Percentiles rank a stretch among this genome's conserved stretches.
These are phyloP conservation scores for Hippoglossus stenolepis DNA, from an alignment of 2,113 vertebrate species.

Conservation along the genomic window DNA sequence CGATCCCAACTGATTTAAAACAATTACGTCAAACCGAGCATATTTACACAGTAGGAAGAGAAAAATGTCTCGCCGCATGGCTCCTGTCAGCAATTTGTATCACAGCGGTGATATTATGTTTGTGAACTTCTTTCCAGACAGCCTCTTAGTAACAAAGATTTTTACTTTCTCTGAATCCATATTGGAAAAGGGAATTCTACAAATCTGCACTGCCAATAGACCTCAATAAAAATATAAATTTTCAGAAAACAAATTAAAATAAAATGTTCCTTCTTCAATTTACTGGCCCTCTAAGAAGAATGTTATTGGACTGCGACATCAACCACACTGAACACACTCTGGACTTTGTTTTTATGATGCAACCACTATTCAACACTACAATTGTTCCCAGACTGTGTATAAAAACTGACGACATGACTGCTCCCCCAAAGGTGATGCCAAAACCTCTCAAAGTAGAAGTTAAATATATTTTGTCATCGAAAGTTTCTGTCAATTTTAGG, in stretches of 20 bases:
- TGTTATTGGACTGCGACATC: not conserved
- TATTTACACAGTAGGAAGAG: constrained; percentile 8
- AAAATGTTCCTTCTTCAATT: too few relatives aligned
- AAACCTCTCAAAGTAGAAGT: constrained; percentile 6
- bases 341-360: constrained; percentile 12
- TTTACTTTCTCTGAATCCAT: not conserved
- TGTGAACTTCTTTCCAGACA: not conserved
- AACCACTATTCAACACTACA: constrained; percentile 10
- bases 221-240: not conserved
- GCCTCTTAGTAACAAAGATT: not conserved
- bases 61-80: constrained; percentile 1
- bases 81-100: constrained; percentile 9
- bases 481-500: too few relatives aligned
- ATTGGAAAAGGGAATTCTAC: not conserved
- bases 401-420: not conserved
- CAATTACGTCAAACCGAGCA: constrained; percentile 1
- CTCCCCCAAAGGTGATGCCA: not conserved
- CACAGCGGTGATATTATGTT: constrained; percentile 4
- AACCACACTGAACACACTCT: not conserved
- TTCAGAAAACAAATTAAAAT: not conserved
- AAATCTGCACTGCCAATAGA: not conserved
- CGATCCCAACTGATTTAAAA: not conserved
- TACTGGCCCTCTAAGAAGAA: not conserved
- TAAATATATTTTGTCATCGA: too few relatives aligned
- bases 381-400: not conserved